phyloP scores from a whole-genome alignment of 2,888 invertebrate species.

The Diloba caeruleocephala region DNA sequence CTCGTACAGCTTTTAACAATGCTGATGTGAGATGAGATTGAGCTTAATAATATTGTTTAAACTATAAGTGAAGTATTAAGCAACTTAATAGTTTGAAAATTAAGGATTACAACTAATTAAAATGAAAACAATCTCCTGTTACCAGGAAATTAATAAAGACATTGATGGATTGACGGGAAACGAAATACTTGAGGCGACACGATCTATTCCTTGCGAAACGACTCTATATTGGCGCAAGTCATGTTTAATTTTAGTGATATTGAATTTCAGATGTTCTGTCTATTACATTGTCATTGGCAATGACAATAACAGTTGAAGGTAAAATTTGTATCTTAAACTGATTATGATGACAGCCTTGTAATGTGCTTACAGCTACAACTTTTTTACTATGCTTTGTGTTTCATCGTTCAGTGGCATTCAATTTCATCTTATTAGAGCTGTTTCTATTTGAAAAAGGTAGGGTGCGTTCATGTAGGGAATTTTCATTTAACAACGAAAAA shows the following conservation, averaged over 20 bases:
- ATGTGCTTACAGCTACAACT: slow-evolving; percentile 4
- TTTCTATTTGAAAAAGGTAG: neutral
- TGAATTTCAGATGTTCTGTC: slow-evolving; percentile 40
- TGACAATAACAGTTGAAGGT: slow-evolving; percentile 33
- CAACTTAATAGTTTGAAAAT: neutral
- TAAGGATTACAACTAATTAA: slow-evolving; percentile 9
- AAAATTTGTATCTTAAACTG: slow-evolving; percentile 19
- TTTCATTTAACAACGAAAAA: slow-evolving; percentile 19
- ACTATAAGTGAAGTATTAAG: neutral
- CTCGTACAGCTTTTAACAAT: too few species aligned
- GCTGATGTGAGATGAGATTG: too few species aligned
- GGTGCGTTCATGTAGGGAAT: slow-evolving; percentile 10
- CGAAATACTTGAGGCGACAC: slow-evolving; percentile 64
- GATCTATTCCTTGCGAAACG: slow-evolving; percentile 30
- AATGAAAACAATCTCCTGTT: slow-evolving; percentile 35
- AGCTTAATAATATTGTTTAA: too few species aligned
- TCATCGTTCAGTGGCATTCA: neutral
- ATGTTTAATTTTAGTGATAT: slow-evolving; percentile 28
- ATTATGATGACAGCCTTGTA: slow-evolving; percentile 8
- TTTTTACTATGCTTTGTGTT: too few species aligned
- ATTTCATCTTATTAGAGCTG: neutral
- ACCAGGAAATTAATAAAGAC: slow-evolving; percentile 66
- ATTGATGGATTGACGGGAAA: slow-evolving; percentile 73
- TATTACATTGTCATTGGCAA: slow-evolving; percentile 42
- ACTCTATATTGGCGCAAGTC: slow-evolving; percentile 37